Conservation (phyloP, 2,797 vertebrate genomes). For the Mallotus villosus region DNA sequence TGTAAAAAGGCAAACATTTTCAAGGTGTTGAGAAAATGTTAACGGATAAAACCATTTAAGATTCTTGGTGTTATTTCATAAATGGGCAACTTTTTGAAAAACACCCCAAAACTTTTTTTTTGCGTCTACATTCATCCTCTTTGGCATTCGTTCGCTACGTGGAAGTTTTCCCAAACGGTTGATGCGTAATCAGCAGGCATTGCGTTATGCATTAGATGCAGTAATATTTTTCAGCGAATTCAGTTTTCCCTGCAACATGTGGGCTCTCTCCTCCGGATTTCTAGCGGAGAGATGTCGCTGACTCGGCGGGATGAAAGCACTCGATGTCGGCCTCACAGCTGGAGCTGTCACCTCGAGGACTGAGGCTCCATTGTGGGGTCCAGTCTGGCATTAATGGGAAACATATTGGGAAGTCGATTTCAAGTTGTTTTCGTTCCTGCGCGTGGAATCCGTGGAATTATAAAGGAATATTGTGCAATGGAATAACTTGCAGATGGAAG, state of each 20-base stretch:
- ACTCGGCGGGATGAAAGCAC: conserved; percentile 62
- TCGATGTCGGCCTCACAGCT: conserved; percentile 68
- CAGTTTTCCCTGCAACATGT: conserved; percentile 51
- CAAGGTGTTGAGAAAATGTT: neutral
- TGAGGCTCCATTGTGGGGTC: conserved; percentile 55
- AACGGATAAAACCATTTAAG: neutral
- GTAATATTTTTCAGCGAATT: conserved; percentile 25
- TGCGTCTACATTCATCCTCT: neutral
- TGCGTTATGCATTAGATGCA: conserved; percentile 14
- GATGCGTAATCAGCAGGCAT: neutral
- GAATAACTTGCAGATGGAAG: conserved; percentile 36
- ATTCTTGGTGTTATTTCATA: no score
- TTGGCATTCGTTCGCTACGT: conserved; percentile 3
- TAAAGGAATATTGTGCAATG: conserved; percentile 60
- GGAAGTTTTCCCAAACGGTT: conserved; percentile 4
- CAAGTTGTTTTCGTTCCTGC: conserved; percentile 68
- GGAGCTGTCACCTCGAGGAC: conserved; percentile 72
- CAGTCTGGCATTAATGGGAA: conserved; percentile 78
- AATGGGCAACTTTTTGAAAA: neutral
- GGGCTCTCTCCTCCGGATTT: conserved; percentile 54
- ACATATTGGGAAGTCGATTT: conserved; percentile 79
- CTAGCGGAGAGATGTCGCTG: conserved; percentile 50
- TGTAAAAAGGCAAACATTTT: neutral
- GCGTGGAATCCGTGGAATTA: conserved; percentile 67
- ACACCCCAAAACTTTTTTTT: neutral